Evolutionary conservation across 2,113 vertebrate genomes (phyloP), one percentile per base, ranked within the genome.

Genomic region (Erythrocercus mccallii): DNA sequence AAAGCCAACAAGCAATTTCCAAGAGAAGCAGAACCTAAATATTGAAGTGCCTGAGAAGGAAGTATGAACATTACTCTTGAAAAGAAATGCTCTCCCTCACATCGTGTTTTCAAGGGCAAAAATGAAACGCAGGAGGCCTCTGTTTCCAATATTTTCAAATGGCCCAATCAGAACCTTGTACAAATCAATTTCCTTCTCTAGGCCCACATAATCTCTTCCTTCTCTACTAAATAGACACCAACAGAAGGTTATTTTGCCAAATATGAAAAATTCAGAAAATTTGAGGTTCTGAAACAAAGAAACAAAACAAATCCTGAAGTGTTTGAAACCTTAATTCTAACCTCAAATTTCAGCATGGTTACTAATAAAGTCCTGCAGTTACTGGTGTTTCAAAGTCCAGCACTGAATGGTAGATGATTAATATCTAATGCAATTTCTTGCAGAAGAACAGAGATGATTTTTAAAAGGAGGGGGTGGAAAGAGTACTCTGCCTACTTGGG

Each of bases 381-480:
- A 21, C 50, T 74, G 23, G 9, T 37, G 31, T 42, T 68, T 68
- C 54, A n/a, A 73, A 76, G 22, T 76, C 24, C 14, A 71, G 5
- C 53, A 74, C 70, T 31, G 15, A 53, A 42, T 18, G 25, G 20
- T 7, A 45, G 14, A 4, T 22, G 5, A 78, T 25, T 22, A 72
- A n/a, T 38, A 78, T 4, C 11, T 22, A 45, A 25, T 3, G 4
- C 15, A 16, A 21, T 16, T 85, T 53, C 12, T 64, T 68, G 42
- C 21, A 61, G 45, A 8, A 72, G 40, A 23, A 56, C 17, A 48
- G 5, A 15, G 7, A 11, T 33, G 21, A 37, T 5, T 15, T 2
- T 18, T n/a, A 85, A 53, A 20, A 17, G 5, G 10, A 2, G 6
- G 5, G 1, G 6, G 3, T 0, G 1, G 0, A 1, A 5, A 11